A percentile compares a stretch with the other conserved stretches of the same genome.
phyloP scores from a whole-genome alignment of 2,888 invertebrate species.

The Amblyjoppa proteus region DNA sequence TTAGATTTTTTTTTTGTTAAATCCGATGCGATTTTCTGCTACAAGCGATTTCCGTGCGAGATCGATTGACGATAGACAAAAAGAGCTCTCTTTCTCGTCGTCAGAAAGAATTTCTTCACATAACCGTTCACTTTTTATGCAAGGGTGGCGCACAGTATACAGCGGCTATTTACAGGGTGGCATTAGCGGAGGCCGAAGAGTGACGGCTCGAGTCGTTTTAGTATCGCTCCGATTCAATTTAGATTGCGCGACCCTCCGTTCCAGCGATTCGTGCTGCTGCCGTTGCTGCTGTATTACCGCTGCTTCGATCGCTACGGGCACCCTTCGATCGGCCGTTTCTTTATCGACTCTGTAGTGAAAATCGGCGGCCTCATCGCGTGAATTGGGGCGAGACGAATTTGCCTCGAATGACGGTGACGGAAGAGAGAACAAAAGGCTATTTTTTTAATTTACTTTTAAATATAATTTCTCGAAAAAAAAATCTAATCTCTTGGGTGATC shows the following conservation, averaged over 20 bases:
- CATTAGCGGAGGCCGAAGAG: slow-evolving; percentile 60
- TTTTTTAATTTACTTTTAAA: neutral
- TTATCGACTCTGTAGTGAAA: slow-evolving; percentile 54
- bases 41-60: neutral
- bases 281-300: slow-evolving; percentile 19
- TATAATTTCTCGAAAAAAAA: neutral
- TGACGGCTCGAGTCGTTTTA: slow-evolving; percentile 65
- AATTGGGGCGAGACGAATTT: slow-evolving; percentile 21
- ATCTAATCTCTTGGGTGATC: neutral
- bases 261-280: slow-evolving; percentile 51
- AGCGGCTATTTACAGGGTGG: slow-evolving; percentile 53
- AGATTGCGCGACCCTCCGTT: slow-evolving; percentile 70
- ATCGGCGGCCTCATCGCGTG: slow-evolving; percentile 34
- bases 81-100: slow-evolving; percentile 1
- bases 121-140: slow-evolving; percentile 47
- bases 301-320: slow-evolving; percentile 25
- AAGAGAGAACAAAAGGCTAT: slow-evolving; percentile 8
- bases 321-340: slow-evolving; percentile 33
- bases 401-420: neutral
- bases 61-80: slow-evolving; percentile 14
- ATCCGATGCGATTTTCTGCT: neutral
- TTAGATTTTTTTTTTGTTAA: neutral
- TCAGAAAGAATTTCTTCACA: slow-evolving; percentile 52
- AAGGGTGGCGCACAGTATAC: slow-evolving; percentile 3
- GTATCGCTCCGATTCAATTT: slow-evolving; percentile 73